These are phyloP conservation scores for Pentamera pediparva DNA, from an alignment of 53 echinoderm and acorn worm species.

Conservation along the genomic window DNA sequence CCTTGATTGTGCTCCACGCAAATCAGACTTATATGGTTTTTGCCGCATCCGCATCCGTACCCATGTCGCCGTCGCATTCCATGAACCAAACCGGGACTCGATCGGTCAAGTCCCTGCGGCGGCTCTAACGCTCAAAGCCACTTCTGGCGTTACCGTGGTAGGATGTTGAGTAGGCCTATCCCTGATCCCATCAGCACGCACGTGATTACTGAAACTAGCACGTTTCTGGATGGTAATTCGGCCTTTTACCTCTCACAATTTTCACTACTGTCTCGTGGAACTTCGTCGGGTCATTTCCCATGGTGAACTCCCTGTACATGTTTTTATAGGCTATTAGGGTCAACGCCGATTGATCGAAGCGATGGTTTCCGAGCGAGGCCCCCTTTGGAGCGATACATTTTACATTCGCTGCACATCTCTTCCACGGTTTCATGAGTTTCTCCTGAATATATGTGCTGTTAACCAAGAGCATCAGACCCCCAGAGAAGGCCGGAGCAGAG, in stretches of 20 bases:
- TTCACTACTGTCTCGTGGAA: not conserved
- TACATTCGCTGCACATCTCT: not conserved
- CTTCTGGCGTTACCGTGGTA: too few species aligned
- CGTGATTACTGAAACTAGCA: too few species aligned
- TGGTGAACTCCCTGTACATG: not conserved
- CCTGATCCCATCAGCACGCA: too few species aligned
- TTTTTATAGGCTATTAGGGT: not conserved
- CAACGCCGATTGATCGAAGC: not conserved
- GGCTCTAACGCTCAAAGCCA: too few species aligned
- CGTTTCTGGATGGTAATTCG: too few species aligned
- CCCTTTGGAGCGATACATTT: not conserved
- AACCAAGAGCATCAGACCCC: not conserved
- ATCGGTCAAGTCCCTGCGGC: too few species aligned
- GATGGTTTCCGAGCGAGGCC: not conserved
- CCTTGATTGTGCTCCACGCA: too few species aligned
- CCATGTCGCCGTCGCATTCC: too few species aligned
- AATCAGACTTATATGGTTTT: too few species aligned
- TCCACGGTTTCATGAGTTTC: not conserved
- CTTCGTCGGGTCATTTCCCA: not conserved
- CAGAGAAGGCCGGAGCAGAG: not conserved
- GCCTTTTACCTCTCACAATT: not conserved
- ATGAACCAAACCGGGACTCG: too few species aligned
- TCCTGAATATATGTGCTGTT: not conserved
- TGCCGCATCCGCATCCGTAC: too few species aligned
- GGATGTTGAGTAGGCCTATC: too few species aligned